A percentile compares a stretch with the other conserved stretches of the same genome.
Evolutionary conservation across 2,888 invertebrate species (phyloP).

Genomic region (Odiellus spinosus): DNA sequence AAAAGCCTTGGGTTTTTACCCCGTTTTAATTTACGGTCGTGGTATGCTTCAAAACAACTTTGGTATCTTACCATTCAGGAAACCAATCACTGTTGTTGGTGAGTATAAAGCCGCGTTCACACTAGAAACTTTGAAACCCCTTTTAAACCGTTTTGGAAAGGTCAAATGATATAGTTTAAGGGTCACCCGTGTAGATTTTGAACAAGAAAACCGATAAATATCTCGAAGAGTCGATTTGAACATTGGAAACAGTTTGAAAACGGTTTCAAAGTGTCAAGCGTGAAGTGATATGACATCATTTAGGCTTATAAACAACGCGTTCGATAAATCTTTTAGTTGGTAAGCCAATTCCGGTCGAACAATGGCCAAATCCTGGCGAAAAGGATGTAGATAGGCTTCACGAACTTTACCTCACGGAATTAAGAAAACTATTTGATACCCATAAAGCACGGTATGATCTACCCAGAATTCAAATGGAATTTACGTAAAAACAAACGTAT

Average conservation of each 20-base stretch:
- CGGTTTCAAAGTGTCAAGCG: no score
- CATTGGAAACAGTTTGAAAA: no score
- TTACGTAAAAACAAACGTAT: no score
- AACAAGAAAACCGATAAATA: no score
- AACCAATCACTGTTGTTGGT: conserved; percentile 72
- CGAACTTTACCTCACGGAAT: conserved; percentile 47
- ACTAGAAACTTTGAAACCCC: no score
- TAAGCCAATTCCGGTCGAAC: conserved; percentile 56
- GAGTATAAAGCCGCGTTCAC: conserved; percentile 31
- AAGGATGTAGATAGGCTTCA: conserved; percentile 64
- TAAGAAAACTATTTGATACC: conserved; percentile 58
- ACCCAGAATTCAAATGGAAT: no score
- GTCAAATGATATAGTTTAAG: no score
- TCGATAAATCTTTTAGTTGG: conserved; percentile 72
- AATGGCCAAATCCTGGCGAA: conserved; percentile 49
- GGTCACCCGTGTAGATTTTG: no score
- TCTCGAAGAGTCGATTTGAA: no score
- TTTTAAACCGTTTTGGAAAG: no score
- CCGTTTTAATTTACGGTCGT: conserved; percentile 52
- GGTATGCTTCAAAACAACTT: conserved; percentile 82
- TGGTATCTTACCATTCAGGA: conserved; percentile 64
- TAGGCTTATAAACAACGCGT: conserved; percentile 30
- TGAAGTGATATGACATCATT: no score
- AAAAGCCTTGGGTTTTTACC: conserved; percentile 45
- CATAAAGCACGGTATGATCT: conserved; percentile 56